These are phyloP conservation scores for Craseonycteris thonglongyai DNA, from an alignment of 2,113 vertebrate genomes.

Conservation along the genomic window DNA sequence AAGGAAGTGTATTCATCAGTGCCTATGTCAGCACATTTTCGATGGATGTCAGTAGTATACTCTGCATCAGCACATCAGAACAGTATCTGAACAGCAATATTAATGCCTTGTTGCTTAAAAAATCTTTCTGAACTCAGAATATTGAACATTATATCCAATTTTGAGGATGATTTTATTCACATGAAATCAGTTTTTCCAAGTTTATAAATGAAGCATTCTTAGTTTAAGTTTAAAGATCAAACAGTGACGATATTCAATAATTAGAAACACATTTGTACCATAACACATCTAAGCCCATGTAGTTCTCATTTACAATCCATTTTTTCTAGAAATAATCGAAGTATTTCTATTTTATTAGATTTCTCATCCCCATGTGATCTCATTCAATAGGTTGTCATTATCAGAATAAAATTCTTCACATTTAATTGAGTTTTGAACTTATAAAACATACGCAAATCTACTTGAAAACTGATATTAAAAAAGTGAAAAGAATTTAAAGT, in stretches of 20 bases:
- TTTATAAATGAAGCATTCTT: constrained; percentile 52
- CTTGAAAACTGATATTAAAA: constrained; percentile 47
- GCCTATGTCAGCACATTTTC: neutral
- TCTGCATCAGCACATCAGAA: neutral
- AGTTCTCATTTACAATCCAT: constrained; percentile 19
- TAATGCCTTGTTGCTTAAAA: constrained; percentile 41
- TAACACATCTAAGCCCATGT: neutral
- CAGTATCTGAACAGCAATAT: neutral
- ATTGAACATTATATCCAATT: constrained; percentile 45
- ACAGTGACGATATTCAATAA: constrained; percentile 27
- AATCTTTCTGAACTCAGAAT: neutral
- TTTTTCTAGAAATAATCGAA: neutral
- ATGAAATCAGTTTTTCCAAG: constrained; percentile 55
- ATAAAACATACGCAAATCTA: constrained; percentile 14
- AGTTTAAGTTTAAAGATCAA: constrained; percentile 39
- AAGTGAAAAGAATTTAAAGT: neutral
- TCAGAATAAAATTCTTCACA: constrained; percentile 40
- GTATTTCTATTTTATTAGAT: constrained; percentile 21
- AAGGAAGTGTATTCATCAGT: neutral
- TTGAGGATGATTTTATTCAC: constrained; percentile 30
- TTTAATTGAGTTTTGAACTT: constrained; percentile 49
- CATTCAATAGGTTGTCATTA: constrained; percentile 32
- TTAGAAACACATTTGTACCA: constrained; percentile 12
- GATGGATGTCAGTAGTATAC: neutral
- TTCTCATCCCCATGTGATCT: constrained; percentile 8